Conservation (phyloP, 2,113 vertebrate species). For the Chinchilla lanigera region DNA sequence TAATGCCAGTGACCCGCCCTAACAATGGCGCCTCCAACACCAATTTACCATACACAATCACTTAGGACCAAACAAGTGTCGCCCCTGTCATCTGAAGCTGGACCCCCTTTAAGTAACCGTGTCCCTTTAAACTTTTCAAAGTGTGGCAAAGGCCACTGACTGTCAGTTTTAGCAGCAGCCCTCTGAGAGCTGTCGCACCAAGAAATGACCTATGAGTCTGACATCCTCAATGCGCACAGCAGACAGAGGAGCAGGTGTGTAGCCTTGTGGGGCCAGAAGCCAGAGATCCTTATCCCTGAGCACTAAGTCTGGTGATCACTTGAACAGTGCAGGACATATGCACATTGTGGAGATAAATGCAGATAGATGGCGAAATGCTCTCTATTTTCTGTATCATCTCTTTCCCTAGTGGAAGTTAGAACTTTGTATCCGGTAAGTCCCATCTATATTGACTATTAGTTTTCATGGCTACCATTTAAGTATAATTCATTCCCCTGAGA, state of each 20-base stretch:
- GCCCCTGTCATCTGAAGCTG: no score
- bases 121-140: not conserved
- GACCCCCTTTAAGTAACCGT: no score
- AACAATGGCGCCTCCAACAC: not conserved
- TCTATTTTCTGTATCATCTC: rapidly evolving
- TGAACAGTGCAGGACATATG: rapidly evolving
- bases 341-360: rapidly evolving
- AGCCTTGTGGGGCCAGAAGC: not conserved
- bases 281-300: no score
- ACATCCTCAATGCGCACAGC: rapidly evolving
- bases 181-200: not conserved
- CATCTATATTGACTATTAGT: not conserved
- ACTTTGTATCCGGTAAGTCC: no score
- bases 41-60: rapidly evolving
- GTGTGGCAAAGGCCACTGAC: not conserved
- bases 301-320: rapidly evolving
- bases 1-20: not conserved
- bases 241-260: not conserved
- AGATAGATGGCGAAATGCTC: rapidly evolving
- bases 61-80: no score
- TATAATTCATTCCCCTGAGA: not conserved
- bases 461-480: not conserved
- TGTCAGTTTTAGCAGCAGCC: not conserved
- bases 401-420: not conserved
- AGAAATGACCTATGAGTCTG: not conserved